Percentiles rank a stretch among this genome's conserved stretches.
These are phyloP conservation scores for Plotosus lineatus DNA, from an alignment of 2,113 vertebrate genomes.

Conservation along the genomic window DNA sequence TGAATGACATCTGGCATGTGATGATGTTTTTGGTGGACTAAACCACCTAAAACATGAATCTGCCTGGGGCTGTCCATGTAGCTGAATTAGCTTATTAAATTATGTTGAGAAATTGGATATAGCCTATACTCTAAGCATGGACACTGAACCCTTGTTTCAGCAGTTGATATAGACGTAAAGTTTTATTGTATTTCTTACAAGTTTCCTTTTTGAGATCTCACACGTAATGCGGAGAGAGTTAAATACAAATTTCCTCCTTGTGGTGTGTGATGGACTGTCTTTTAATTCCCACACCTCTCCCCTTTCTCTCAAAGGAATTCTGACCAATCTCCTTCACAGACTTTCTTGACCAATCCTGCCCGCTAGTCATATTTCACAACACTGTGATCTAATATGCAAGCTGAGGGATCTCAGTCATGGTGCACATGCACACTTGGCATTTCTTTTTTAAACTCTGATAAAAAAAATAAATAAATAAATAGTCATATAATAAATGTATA, in stretches of 20 bases:
- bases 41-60: slow-evolving; percentile 23
- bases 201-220: background rate
- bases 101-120: background rate
- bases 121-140: slow-evolving; percentile 10
- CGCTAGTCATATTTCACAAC: background rate
- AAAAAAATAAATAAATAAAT: no score
- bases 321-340: background rate
- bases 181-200: background rate
- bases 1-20: slow-evolving; percentile 35
- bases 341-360: background rate
- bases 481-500: no score
- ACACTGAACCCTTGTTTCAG: background rate
- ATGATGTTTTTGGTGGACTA: slow-evolving; percentile 32
- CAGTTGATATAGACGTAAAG: no score
- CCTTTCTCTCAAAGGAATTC: background rate
- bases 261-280: background rate
- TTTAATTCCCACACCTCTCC: background rate
- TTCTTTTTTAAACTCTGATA: background rate
- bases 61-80: slow-evolving; percentile 16
- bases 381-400: background rate
- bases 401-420: background rate
- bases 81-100: slow-evolving; percentile 20
- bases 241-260: background rate
- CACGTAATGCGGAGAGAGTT: background rate
- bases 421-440: background rate